Conservation (phyloP, 2,888 invertebrate genomes). For the Drosophila rubida region DNA sequence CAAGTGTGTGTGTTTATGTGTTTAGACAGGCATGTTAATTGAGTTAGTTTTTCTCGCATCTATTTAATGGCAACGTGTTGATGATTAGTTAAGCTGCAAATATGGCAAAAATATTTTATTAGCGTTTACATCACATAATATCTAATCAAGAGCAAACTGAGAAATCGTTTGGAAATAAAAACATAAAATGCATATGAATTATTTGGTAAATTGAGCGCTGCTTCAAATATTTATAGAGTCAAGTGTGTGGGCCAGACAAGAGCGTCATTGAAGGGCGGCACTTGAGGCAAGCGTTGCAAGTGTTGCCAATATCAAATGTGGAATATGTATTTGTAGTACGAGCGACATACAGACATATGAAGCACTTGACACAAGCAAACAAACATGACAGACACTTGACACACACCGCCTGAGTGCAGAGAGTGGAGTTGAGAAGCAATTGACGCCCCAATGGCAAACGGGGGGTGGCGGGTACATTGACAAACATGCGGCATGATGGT, state of each 20-base stretch:
- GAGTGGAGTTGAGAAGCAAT: constrained; percentile 23
- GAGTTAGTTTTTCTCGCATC: constrained; percentile 52
- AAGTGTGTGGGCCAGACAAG: constrained; percentile 2
- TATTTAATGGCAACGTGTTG: constrained; percentile 46
- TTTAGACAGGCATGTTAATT: constrained; percentile 69
- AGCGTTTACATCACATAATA: constrained; percentile 42
- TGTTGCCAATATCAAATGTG: constrained; percentile 54
- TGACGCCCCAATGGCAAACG: constrained; percentile 6
- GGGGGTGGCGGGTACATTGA: constrained; percentile 28
- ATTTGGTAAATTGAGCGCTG: constrained; percentile 15
- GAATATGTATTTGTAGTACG: constrained; percentile 19
- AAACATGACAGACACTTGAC: constrained; percentile 67
- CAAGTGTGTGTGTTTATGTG: constrained; percentile 35
- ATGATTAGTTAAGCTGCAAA: constrained; percentile 50
- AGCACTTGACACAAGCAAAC: constrained; percentile 66
- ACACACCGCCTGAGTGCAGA: constrained; percentile 15
- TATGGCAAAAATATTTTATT: constrained; percentile 30
- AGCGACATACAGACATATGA: constrained; percentile 49
- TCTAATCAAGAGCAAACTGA: constrained; percentile 48
- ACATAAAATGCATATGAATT: constrained; percentile 3
- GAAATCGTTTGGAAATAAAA: constrained; percentile 19
- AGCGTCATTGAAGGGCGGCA: constrained; percentile 19
- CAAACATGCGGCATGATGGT: constrained; percentile 22
- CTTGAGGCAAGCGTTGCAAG: constrained; percentile 31
- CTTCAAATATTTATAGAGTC: constrained; percentile 2